These are phyloP conservation scores for Argya squamiceps DNA, from an alignment of 2,797 vertebrate genomes.

Conservation along the genomic window DNA sequence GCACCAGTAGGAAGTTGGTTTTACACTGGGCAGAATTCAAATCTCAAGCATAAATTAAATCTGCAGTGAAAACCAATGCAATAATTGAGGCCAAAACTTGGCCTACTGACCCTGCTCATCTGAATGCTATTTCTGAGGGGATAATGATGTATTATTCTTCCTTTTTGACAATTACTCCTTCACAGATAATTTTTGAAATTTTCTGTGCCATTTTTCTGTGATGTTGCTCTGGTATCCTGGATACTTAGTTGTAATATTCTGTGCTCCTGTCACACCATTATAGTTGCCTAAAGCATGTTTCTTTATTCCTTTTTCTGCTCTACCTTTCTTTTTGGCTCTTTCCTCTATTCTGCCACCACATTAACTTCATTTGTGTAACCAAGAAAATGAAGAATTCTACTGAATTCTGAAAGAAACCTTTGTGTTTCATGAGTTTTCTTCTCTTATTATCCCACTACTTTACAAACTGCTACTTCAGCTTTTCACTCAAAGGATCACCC, in stretches of 20 bases:
- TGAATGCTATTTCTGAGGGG: conserved; percentile 23
- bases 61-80: not conserved
- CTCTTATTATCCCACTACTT: not conserved
- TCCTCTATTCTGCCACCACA: conserved; percentile 13
- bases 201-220: conserved; percentile 5
- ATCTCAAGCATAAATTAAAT: not conserved
- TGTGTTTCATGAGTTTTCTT: conserved; percentile 7
- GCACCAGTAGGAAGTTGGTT: not conserved
- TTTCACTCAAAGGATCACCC: not conserved
- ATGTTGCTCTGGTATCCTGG: conserved; percentile 38
- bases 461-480: conserved; percentile 19
- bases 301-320: conserved; percentile 18
- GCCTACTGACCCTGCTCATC: conserved; percentile 40
- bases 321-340: conserved; percentile 23
- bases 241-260: conserved; percentile 34
- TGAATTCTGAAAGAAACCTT: conserved; percentile 39
- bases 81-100: conserved; percentile 20
- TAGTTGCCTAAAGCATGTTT: conserved; percentile 25
- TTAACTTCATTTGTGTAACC: conserved; percentile 39
- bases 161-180: conserved; percentile 45
- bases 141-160: conserved; percentile 29
- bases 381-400: conserved; percentile 40
- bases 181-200: conserved; percentile 39
- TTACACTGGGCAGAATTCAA: not conserved
- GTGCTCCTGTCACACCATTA: conserved; percentile 17